Percentiles rank a stretch among this genome's conserved stretches.
Evolutionary conservation across 2,797 vertebrate species (phyloP).

Genomic region (Chaunax sp.): DNA sequence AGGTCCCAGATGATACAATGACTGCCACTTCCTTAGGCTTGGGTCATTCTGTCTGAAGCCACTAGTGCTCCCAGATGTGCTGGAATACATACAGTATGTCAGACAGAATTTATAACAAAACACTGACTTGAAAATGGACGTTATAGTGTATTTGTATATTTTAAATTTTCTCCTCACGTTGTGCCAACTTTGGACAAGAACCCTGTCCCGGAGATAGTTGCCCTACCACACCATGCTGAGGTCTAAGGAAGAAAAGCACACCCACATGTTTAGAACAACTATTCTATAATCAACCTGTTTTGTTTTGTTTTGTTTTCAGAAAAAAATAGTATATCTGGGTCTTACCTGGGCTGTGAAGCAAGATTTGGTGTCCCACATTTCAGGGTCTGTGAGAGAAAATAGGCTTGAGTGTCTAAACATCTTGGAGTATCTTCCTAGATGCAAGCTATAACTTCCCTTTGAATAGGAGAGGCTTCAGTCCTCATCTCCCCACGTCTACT

Average conservation of each 20-base stretch:
- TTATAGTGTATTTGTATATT: no score
- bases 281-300: neutral
- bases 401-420: constrained; percentile 60
- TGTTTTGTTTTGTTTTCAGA: neutral
- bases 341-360: constrained; percentile 75
- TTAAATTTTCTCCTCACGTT: constrained; percentile 55
- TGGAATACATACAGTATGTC: constrained; percentile 27
- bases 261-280: neutral
- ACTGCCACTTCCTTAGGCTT: constrained; percentile 73
- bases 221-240: constrained; percentile 73
- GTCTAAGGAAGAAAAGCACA: constrained; percentile 59
- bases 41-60: constrained; percentile 60
- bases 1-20: constrained; percentile 69
- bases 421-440: constrained; percentile 34
- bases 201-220: constrained; percentile 64
- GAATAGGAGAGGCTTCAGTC: constrained; percentile 50
- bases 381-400: constrained; percentile 62
- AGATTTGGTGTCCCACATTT: constrained; percentile 77
- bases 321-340: neutral
- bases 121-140: neutral
- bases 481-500: constrained; percentile 44
- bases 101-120: neutral
- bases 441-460: constrained; percentile 40
- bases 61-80: constrained; percentile 49
- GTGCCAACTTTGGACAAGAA: constrained; percentile 65